These are phyloP conservation scores for Buathra laborator DNA, from an alignment of 2,888 invertebrate species.

Conservation along the genomic window DNA sequence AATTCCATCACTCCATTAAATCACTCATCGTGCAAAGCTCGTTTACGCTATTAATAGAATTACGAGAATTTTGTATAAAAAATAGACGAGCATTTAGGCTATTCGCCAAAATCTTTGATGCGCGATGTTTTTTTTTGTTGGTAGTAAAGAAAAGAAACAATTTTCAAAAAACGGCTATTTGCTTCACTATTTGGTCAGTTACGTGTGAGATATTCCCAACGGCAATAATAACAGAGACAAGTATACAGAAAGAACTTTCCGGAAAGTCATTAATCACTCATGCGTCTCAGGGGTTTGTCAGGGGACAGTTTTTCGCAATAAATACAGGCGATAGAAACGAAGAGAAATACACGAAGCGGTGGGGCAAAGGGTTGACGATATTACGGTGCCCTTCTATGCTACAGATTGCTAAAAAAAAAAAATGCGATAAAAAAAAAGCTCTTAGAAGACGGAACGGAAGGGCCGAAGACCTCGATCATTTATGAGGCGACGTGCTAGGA, in stretches of 20 bases:
- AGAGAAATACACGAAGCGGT: neutral
- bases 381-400: neutral
- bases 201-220: neutral
- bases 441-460: conserved; percentile 8
- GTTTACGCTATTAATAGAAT: neutral
- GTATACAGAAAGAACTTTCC: neutral
- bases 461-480: conserved; percentile 39
- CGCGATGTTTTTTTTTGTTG: neutral
- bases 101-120: conserved; percentile 21
- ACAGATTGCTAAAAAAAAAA: neutral
- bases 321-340: conserved; percentile 17
- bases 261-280: conserved; percentile 50
- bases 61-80: neutral
- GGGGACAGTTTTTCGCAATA: conserved; percentile 17
- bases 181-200: neutral
- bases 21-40: too few species aligned
- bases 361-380: conserved; percentile 25
- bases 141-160: neutral
- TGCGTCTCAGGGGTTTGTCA: conserved; percentile 22
- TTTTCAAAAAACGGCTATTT: neutral
- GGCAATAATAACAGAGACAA: neutral
- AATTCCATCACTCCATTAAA: too few species aligned
- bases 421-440: conserved; percentile 6
- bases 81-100: neutral
- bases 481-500: conserved; percentile 14